phyloP scores from a whole-genome alignment of 1,140 invertebrate genomes.

The Popillia japonica region DNA sequence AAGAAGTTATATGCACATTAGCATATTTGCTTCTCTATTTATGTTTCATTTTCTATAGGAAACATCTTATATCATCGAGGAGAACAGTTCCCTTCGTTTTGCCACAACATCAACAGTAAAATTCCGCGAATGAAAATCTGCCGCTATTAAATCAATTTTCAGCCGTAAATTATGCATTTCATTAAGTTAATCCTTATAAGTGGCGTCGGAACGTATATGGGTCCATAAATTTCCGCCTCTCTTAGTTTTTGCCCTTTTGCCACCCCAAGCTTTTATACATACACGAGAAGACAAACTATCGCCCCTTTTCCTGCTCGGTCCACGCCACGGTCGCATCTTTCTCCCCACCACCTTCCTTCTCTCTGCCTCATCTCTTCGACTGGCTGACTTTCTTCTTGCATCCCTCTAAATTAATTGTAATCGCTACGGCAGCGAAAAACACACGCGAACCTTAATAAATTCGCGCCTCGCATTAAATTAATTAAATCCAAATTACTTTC shows the following conservation, averaged over 20 bases:
- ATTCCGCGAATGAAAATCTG: neutral
- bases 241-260: neutral
- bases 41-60: no score
- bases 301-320: neutral
- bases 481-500: neutral
- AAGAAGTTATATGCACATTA: no score
- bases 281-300: neutral
- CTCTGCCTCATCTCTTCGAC: neutral
- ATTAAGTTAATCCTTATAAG: constrained; percentile 2
- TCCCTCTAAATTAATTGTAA: constrained; percentile 11
- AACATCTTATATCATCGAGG: no score
- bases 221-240: neutral
- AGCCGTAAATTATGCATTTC: constrained; percentile 4
- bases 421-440: neutral
- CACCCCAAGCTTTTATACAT: neutral
- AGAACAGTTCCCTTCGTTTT: no score
- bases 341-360: no score
- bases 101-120: no score
- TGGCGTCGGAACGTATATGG: neutral
- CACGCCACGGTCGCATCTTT: no score
- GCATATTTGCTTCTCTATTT: no score
- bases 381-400: neutral
- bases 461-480: constrained; percentile 3
- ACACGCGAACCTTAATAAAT: neutral
- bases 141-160: constrained; percentile 1